Conservation (phyloP, 2,888 invertebrate genomes). For the Scaptomyza caliginosa region DNA sequence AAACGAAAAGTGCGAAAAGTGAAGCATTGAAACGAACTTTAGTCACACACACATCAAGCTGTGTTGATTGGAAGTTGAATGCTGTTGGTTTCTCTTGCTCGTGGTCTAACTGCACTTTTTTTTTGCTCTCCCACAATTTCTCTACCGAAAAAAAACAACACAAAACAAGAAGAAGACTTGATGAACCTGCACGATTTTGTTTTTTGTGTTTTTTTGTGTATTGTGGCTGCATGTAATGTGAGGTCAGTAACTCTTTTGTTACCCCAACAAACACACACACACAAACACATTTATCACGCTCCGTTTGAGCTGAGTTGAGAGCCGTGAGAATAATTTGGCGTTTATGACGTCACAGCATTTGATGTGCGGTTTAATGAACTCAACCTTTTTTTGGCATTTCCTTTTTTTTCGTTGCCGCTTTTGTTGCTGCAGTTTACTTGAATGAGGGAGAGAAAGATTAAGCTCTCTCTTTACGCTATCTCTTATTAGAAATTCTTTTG, state of each 20-base stretch:
- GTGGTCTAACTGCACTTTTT: conserved; percentile 4
- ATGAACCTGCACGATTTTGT: conserved; percentile 71
- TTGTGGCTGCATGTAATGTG: conserved; percentile 67
- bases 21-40: conserved; percentile 64
- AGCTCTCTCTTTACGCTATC: conserved; percentile 14
- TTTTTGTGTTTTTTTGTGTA: conserved; percentile 1
- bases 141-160: conserved; percentile 25
- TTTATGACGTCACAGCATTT: conserved; percentile 63
- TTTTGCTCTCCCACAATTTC: conserved; percentile 15
- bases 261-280: no score
- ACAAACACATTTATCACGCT: conserved; percentile 71
- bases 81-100: conserved; percentile 2
- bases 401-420: not conserved
- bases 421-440: conserved; percentile 7
- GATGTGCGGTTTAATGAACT: conserved; percentile 69
- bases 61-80: conserved; percentile 15
- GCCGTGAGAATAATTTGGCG: conserved; percentile 54
- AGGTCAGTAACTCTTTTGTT: conserved; percentile 77
- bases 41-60: conserved; percentile 17
- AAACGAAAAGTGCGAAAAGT: conserved; percentile 79
- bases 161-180: conserved; percentile 27
- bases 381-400: conserved; percentile 10
- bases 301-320: conserved; percentile 52
- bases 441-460: not conserved
- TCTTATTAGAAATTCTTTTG: conserved; percentile 26